phyloP scores from a whole-genome alignment of 2,113 vertebrate species.

The Meleagris gallopavo region DNA sequence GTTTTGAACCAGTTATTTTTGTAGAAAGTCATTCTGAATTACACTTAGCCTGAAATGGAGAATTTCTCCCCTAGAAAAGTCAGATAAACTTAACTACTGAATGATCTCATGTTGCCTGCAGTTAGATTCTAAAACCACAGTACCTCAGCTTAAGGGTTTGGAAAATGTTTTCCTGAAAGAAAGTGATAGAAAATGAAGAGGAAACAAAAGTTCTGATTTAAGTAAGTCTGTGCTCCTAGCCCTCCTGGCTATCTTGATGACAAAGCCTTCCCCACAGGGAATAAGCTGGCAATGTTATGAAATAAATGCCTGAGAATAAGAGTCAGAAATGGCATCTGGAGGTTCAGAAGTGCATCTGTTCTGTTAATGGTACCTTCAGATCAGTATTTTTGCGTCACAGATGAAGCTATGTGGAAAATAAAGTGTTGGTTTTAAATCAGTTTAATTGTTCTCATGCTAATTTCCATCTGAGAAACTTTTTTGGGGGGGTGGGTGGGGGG shows the following conservation, averaged over 20 bases:
- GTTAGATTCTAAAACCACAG: background rate
- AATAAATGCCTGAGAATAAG: background rate
- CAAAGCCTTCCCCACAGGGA: background rate
- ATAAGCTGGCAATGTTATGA: background rate
- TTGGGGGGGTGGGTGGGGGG: no score
- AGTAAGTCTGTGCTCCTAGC: background rate
- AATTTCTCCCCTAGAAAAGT: background rate
- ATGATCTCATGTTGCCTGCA: background rate
- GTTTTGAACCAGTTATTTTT: background rate
- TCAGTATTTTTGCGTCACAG: background rate
- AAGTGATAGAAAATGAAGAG: background rate
- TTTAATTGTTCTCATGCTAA: background rate
- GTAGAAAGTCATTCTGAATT: background rate
- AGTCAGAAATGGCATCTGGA: constrained; percentile 1
- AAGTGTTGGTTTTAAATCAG: background rate
- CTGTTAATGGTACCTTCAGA: background rate
- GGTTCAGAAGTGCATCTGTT: constrained; percentile 5
- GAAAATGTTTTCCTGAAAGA: background rate
- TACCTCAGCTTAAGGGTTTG: background rate
- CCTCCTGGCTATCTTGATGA: background rate
- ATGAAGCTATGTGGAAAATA: background rate
- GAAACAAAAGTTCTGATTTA: background rate
- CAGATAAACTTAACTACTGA: background rate
- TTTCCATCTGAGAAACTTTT: background rate
- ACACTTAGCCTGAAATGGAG: background rate